Evolutionary conservation across 2,888 invertebrate genomes (phyloP).

Genomic region (Tetramorium bicarinatum): DNA sequence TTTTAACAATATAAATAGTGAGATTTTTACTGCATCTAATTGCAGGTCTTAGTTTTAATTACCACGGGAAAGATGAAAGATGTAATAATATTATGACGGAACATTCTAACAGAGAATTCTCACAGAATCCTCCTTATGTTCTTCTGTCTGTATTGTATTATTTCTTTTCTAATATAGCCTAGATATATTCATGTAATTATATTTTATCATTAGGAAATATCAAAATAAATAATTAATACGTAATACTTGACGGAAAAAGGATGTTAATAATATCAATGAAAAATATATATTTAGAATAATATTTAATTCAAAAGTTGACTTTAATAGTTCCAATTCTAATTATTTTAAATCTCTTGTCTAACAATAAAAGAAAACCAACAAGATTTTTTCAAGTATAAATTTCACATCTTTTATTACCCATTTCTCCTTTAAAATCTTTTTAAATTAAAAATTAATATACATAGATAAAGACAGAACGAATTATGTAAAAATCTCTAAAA

Average conservation of each 20-base stretch:
- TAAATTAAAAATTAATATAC: background rate
- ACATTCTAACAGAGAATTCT: background rate
- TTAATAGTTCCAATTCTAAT: background rate
- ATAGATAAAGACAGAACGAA: background rate
- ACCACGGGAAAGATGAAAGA: background rate
- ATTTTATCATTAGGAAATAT: constrained; percentile 9
- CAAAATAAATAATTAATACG: background rate
- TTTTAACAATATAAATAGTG: background rate
- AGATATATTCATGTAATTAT: background rate
- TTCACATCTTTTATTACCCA: background rate
- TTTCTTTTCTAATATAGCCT: background rate
- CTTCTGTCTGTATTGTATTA: background rate
- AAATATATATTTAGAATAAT: background rate
- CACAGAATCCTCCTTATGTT: background rate
- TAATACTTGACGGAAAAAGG: background rate
- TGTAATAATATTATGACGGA: background rate
- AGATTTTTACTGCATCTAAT: background rate
- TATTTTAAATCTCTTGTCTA: background rate
- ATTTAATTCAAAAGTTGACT: background rate
- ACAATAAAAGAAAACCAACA: background rate
- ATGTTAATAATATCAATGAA: background rate
- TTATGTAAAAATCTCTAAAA: background rate
- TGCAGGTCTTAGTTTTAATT: constrained; percentile 2
- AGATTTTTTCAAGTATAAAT: background rate
- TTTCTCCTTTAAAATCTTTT: background rate